A percentile compares a stretch with the other conserved stretches of the same genome.
Evolutionary conservation across 1,140 invertebrate species (phyloP).

Genomic region (Drosophila pectinifera): DNA sequence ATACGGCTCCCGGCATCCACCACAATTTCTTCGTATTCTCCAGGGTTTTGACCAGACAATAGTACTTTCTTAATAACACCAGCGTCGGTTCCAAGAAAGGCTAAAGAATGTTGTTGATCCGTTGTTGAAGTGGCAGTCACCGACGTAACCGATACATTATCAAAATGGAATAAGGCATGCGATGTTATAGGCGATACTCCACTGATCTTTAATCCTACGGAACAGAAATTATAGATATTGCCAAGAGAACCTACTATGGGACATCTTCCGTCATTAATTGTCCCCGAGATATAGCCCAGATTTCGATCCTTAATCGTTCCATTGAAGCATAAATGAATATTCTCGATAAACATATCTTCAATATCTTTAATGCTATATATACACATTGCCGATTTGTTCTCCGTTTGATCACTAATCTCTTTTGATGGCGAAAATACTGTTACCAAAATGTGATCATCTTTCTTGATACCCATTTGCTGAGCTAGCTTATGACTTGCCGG

Average conservation of each 20-base stretch:
- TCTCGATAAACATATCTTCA: slow-evolving; percentile 96
- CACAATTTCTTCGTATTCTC: slow-evolving; percentile 91
- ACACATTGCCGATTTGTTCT: slow-evolving; percentile 93
- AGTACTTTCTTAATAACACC: slow-evolving; percentile 92
- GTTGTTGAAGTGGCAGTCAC: slow-evolving; percentile 90
- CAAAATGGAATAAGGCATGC: slow-evolving; percentile 90
- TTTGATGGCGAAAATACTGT: slow-evolving; percentile 93
- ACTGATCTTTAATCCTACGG: slow-evolving; percentile 96
- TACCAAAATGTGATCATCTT: slow-evolving; percentile 92
- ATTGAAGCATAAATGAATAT: slow-evolving; percentile 98
- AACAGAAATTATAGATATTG: slow-evolving; percentile 96
- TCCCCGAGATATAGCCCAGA: slow-evolving; percentile 96
- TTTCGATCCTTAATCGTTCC: slow-evolving; percentile 95
- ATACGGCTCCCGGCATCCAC: slow-evolving; percentile 91
- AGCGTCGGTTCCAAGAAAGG: slow-evolving; percentile 93
- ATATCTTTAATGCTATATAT: slow-evolving; percentile 94
- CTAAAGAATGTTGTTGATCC: slow-evolving; percentile 95
- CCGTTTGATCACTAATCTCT: slow-evolving; percentile 92
- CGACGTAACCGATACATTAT: slow-evolving; percentile 92
- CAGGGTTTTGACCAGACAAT: slow-evolving; percentile 88
- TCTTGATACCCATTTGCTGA: slow-evolving; percentile 90
- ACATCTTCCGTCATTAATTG: slow-evolving; percentile 95
- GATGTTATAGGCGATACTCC: slow-evolving; percentile 92
- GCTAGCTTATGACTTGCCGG: slow-evolving; percentile 93
- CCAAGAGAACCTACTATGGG: slow-evolving; percentile 93